These are phyloP conservation scores for Sciurus vulgaris DNA, from an alignment of 2,797 vertebrate genomes.

Conservation along the genomic window DNA sequence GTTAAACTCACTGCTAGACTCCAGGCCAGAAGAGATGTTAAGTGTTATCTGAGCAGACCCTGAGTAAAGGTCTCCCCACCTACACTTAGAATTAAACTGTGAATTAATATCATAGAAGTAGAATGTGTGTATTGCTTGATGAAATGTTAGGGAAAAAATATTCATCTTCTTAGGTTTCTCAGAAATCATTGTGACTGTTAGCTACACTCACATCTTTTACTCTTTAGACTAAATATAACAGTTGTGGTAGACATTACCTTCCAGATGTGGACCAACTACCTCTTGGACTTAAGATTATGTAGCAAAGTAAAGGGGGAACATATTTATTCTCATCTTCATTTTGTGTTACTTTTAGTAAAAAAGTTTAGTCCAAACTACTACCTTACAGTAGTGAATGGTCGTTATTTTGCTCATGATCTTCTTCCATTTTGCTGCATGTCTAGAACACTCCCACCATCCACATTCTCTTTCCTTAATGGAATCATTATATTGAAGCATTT, in stretches of 20 bases:
- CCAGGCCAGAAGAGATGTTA: background rate
- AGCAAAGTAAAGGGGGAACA: slow-evolving; percentile 61
- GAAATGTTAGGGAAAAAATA: background rate
- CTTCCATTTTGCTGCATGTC: background rate
- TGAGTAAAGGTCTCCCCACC: background rate
- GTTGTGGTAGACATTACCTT: slow-evolving; percentile 66
- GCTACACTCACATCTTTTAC: background rate
- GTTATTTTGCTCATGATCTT: background rate
- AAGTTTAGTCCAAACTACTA: background rate
- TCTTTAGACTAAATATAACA: slow-evolving; percentile 42
- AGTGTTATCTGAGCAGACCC: background rate
- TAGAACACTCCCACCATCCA: background rate
- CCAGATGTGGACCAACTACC: slow-evolving; percentile 60
- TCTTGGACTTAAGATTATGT: slow-evolving; percentile 33
- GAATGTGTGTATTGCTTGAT: background rate
- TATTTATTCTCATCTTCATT: slow-evolving; percentile 23
- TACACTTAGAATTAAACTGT: background rate
- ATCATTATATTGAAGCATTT: background rate
- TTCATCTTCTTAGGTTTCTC: slow-evolving; percentile 51
- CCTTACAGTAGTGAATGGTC: background rate
- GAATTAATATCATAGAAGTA: background rate
- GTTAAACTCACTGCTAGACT: slow-evolving; percentile 24
- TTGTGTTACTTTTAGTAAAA: background rate
- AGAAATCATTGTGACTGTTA: background rate
- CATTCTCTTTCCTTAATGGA: background rate